Conservation (phyloP, 2,888 invertebrate genomes). For the Cecidostiba fungosa region DNA sequence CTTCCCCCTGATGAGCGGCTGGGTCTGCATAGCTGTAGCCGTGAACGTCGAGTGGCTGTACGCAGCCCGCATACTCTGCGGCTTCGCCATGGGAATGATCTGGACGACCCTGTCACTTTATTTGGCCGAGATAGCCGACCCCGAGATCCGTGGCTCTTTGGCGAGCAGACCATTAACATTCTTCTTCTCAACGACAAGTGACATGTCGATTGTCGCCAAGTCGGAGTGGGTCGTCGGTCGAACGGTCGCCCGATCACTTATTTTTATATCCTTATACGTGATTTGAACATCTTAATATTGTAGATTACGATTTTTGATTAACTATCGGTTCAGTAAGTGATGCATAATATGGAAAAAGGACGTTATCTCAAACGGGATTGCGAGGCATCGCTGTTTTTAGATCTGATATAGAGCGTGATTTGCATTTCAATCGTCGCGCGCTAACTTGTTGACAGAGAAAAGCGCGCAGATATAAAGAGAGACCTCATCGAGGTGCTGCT, state of each 20-base stretch:
- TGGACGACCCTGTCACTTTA: slow-evolving; percentile 75
- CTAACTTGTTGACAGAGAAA: neutral
- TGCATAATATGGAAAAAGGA: neutral
- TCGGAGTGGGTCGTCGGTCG: slow-evolving; percentile 38
- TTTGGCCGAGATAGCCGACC: slow-evolving; percentile 76
- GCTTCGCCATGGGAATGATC: slow-evolving; percentile 74
- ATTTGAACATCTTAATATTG: neutral
- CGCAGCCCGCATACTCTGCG: slow-evolving; percentile 71
- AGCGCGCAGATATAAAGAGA: neutral
- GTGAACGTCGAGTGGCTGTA: slow-evolving; percentile 75
- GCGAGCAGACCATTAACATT: slow-evolving; percentile 67
- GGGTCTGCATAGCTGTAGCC: slow-evolving; percentile 74
- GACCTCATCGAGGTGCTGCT: neutral
- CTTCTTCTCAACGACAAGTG: slow-evolving; percentile 17
- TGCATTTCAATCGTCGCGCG: neutral
- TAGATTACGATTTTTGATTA: neutral
- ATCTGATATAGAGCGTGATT: too few relatives aligned
- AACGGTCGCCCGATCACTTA: neutral
- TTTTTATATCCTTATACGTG: neutral
- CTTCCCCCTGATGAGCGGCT: slow-evolving; percentile 72
- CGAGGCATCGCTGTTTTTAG: neutral
- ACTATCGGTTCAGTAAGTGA: too few relatives aligned
- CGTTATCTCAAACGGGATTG: neutral
- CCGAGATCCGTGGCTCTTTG: slow-evolving; percentile 76
- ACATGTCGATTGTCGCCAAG: slow-evolving; percentile 20